A percentile compares a stretch with the other conserved stretches of the same genome.
phyloP scores from a whole-genome alignment of 2,797 vertebrate genomes.

The Varecia variegata region DNA sequence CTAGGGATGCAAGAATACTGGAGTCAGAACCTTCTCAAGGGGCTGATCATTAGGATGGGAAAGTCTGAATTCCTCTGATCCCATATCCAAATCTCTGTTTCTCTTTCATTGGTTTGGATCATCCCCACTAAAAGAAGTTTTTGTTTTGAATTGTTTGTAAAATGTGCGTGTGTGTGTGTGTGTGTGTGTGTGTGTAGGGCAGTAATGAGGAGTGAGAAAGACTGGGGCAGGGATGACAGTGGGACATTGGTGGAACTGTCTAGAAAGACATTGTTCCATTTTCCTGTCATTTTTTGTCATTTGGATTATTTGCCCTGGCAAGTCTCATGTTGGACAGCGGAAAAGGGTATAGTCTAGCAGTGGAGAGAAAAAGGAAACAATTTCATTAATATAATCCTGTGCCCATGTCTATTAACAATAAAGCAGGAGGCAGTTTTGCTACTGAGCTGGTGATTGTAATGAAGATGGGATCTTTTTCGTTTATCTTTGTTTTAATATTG shows the following conservation, averaged over 20 bases:
- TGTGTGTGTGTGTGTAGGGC: not conserved
- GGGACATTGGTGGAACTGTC: not conserved
- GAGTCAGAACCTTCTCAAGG: not conserved
- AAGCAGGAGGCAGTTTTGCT: not conserved
- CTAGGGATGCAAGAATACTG: not conserved
- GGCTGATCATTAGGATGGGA: not conserved
- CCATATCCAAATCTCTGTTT: not conserved
- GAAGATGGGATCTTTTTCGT: not conserved
- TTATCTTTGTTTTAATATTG: not conserved
- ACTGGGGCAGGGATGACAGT: too few relatives aligned
- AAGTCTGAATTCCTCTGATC: not conserved
- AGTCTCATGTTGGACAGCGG: not conserved
- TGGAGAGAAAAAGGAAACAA: not conserved
- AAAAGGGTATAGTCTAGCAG: not conserved
- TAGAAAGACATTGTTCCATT: not conserved
- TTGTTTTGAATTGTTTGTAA: not conserved
- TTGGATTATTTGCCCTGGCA: slow-evolving; percentile 6
- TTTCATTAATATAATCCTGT: not conserved
- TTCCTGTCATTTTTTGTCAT: slow-evolving; percentile 1
- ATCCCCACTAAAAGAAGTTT: not conserved
- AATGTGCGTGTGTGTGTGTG: not conserved
- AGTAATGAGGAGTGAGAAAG: not conserved
- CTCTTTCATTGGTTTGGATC: not conserved
- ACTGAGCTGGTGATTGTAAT: not conserved
- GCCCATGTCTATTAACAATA: not conserved